Evolutionary conservation across 2,113 vertebrate species (phyloP).

Genomic region (Lucifuga dentata): DNA sequence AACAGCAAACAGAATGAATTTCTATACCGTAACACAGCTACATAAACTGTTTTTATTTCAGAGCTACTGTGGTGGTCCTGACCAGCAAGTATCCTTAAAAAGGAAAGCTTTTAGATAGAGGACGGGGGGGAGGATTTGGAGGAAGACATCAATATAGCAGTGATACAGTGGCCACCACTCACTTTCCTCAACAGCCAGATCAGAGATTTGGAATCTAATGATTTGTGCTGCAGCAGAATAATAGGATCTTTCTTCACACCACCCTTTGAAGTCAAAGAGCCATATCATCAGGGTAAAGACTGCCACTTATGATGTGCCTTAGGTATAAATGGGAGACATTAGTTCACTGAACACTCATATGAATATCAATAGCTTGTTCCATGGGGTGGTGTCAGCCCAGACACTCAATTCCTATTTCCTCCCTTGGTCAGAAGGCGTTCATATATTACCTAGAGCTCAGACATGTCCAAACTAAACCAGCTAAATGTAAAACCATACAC

Average conservation of each 20-base stretch:
- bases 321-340: slow-evolving; percentile 72
- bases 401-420: slow-evolving; percentile 2
- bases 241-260: slow-evolving; percentile 71
- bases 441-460: too few relatives aligned
- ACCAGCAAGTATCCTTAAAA: too few relatives aligned
- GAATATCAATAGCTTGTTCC: slow-evolving; percentile 59
- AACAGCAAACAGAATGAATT: too few relatives aligned
- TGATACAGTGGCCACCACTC: slow-evolving; percentile 39
- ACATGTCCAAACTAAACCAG: too few relatives aligned
- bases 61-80: too few relatives aligned
- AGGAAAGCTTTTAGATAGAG: too few relatives aligned
- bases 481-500: too few relatives aligned
- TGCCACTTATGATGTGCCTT: slow-evolving; percentile 73
- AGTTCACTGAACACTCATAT: slow-evolving; percentile 56
- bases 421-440: too few relatives aligned
- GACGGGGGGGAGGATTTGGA: background rate
- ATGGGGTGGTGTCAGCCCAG: background rate
- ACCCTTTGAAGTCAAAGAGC: slow-evolving; percentile 76
- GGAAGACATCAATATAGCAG: background rate
- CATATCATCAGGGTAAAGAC: slow-evolving; percentile 72
- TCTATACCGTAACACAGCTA: too few relatives aligned
- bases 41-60: too few relatives aligned
- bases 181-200: slow-evolving; percentile 52
- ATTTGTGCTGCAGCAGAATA: slow-evolving; percentile 70
- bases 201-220: slow-evolving; percentile 64